Percentiles rank a stretch among this genome's conserved stretches.
Conservation (phyloP, 2,888 invertebrate genomes). For the Xanthia icteritia region DNA sequence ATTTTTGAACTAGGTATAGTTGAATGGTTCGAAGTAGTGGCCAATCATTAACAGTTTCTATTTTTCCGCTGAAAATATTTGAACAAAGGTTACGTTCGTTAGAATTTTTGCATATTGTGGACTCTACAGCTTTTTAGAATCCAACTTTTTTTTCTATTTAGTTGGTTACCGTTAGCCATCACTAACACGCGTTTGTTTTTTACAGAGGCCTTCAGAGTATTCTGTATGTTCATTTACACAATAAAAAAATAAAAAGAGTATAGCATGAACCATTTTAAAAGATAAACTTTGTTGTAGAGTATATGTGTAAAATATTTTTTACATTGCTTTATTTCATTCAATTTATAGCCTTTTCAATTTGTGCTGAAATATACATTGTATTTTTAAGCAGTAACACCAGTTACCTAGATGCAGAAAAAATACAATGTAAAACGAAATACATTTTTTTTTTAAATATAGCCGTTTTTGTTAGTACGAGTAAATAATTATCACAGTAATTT, state of each 20-base stretch:
- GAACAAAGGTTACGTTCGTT: constrained; percentile 19
- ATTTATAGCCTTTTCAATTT: neutral
- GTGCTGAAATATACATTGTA: neutral
- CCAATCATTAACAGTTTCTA: neutral
- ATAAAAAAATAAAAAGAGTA: neutral
- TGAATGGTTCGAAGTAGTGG: neutral
- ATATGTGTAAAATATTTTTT: neutral
- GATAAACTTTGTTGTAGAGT: neutral
- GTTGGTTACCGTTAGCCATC: constrained; percentile 4
- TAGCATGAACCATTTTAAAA: neutral
- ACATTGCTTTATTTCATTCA: neutral
- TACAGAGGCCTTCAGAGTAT: neutral
- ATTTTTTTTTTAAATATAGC: no score
- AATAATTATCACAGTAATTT: neutral
- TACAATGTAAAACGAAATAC: neutral
- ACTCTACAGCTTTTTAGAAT: neutral
- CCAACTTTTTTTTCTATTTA: constrained; percentile 14
- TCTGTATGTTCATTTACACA: constrained; percentile 1
- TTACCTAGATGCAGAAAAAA: neutral
- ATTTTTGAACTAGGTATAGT: neutral
- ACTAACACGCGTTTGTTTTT: constrained; percentile 17
- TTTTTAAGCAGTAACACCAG: neutral
- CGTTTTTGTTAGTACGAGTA: neutral
- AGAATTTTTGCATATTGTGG: constrained; percentile 25
- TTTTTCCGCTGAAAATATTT: constrained; percentile 27